A percentile compares a stretch with the other conserved stretches of the same genome.
Conservation (phyloP, 2,888 invertebrate genomes). For the Xylota segnis region DNA sequence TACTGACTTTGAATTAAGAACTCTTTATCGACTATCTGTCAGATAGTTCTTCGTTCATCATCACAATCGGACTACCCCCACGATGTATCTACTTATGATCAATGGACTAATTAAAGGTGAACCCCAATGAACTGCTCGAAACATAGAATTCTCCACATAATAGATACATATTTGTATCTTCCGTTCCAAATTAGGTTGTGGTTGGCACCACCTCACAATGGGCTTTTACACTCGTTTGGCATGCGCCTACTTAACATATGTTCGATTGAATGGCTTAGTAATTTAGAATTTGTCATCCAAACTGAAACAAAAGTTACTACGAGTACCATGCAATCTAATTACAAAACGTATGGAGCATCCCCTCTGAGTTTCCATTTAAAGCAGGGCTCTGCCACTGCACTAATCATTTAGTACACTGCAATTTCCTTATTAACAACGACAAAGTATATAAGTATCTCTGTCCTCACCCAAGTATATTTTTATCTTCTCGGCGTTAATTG, state of each 20-base stretch:
- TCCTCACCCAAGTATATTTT: constrained; percentile 23
- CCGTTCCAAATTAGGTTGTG: constrained; percentile 36
- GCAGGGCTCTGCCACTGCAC: constrained; percentile 40
- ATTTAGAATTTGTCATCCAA: constrained; percentile 11
- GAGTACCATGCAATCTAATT: constrained; percentile 5
- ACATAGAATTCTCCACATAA: neutral
- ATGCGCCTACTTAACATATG: constrained; percentile 20
- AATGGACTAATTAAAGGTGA: neutral
- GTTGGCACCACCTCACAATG: neutral
- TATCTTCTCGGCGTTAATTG: constrained; percentile 63
- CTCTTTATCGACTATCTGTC: too few species aligned
- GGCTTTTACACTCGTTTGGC: constrained; percentile 7
- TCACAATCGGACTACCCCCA: too few species aligned
- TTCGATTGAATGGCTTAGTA: constrained; percentile 23
- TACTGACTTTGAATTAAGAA: too few species aligned
- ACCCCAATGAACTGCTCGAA: neutral
- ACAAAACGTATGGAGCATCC: constrained; percentile 8
- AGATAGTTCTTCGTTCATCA: too few species aligned
- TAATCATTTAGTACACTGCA: constrained; percentile 71
- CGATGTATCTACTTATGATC: too few species aligned
- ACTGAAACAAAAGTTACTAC: constrained; percentile 14
- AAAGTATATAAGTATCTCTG: constrained; percentile 25
- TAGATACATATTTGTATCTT: neutral
- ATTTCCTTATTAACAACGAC: constrained; percentile 72
- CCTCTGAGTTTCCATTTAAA: constrained; percentile 35